A percentile compares a stretch with the other conserved stretches of the same genome.
Conservation (phyloP, 2,113 vertebrate genomes). For the Mohoua ochrocephala region DNA sequence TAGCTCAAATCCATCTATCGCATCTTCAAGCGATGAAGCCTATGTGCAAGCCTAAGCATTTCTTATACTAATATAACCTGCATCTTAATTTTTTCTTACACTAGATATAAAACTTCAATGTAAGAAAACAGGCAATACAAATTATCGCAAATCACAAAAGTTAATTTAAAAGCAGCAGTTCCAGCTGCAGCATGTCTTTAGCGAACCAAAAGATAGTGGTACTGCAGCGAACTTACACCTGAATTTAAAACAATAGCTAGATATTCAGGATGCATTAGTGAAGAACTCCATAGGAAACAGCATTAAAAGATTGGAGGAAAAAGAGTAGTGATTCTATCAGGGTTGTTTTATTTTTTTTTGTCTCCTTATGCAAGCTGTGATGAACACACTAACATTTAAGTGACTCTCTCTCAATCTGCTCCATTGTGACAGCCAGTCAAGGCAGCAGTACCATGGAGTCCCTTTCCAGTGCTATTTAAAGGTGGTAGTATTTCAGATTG, state of each 20-base stretch:
- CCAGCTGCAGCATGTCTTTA: not conserved
- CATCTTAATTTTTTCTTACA: not conserved
- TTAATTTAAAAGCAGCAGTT: not conserved
- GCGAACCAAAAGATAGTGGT: not conserved
- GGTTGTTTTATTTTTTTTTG: not conserved
- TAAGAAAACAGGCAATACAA: not conserved
- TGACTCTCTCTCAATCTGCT: not conserved
- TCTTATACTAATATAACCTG: not conserved
- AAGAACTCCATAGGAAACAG: not conserved
- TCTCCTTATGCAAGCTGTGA: not conserved
- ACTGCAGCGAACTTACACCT: not conserved
- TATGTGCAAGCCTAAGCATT: not conserved
- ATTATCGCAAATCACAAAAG: not conserved
- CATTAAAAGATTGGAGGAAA: not conserved
- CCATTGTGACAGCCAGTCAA: not conserved
- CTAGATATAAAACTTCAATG: not conserved
- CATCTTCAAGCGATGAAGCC: not conserved
- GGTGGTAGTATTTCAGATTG: not conserved
- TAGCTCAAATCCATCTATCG: not conserved
- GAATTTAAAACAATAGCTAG: not conserved
- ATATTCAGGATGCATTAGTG: not conserved
- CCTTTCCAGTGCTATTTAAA: not conserved
- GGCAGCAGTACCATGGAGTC: not conserved
- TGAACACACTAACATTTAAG: fast-evolving
- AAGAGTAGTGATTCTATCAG: not conserved